A percentile compares a stretch with the other conserved stretches of the same genome.
Evolutionary conservation across 1,140 invertebrate species (phyloP).

Genomic region (Planococcus citri): DNA sequence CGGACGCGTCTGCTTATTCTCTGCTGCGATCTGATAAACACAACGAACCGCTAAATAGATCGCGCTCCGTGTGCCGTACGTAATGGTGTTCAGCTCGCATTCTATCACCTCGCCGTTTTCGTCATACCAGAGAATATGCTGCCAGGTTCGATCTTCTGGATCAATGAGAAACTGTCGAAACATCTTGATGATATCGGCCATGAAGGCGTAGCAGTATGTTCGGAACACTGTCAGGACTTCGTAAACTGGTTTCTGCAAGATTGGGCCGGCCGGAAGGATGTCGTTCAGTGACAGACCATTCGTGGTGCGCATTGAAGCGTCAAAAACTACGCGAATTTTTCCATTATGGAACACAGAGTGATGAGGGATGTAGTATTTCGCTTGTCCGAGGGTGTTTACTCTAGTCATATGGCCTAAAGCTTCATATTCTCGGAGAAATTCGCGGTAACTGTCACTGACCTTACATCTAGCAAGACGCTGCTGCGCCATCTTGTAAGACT

Average conservation of each 20-base stretch:
- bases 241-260: constrained; percentile 33
- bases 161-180: constrained; percentile 34
- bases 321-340: constrained; percentile 32
- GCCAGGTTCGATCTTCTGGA: constrained; percentile 31
- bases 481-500: no score
- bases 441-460: constrained; percentile 24
- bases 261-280: constrained; percentile 30
- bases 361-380: constrained; percentile 1
- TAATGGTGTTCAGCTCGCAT: constrained; percentile 34
- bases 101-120: constrained; percentile 27
- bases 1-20: constrained; percentile 29
- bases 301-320: constrained; percentile 30
- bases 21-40: constrained; percentile 30
- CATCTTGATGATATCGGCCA: constrained; percentile 35
- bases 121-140: constrained; percentile 35
- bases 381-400: constrained; percentile 24
- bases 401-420: constrained; percentile 29
- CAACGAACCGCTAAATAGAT: constrained; percentile 32
- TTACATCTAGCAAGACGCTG: neutral
- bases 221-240: constrained; percentile 35
- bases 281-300: constrained; percentile 33
- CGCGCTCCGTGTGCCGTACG: constrained; percentile 34
- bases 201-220: constrained; percentile 30
- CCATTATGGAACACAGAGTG: constrained; percentile 27
- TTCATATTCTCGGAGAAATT: constrained; percentile 31